phyloP scores from a whole-genome alignment of 2,797 vertebrate species.

The Acanthornis magna region DNA sequence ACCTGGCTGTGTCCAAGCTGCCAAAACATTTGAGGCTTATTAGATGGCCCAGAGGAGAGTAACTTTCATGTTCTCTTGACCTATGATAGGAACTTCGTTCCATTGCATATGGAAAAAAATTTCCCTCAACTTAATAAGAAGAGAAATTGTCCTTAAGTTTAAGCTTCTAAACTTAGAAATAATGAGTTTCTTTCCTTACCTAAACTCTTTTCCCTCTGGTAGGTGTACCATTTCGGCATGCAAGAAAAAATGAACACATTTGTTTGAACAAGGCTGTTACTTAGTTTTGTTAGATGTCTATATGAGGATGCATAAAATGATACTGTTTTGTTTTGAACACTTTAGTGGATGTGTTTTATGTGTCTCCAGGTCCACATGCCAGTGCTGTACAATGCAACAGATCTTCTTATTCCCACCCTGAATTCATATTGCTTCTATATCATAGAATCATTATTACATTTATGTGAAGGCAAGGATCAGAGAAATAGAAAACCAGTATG shows the following conservation, averaged over 20 bases:
- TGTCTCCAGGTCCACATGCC: not conserved
- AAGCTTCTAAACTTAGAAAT: not conserved
- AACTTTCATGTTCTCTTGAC: not conserved
- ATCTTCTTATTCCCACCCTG: not conserved
- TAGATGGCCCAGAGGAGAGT: not conserved
- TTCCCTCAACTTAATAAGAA: not conserved
- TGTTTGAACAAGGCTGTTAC: not conserved
- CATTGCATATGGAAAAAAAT: not conserved
- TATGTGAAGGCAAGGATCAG: not conserved
- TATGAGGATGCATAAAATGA: not conserved
- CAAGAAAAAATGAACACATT: not conserved
- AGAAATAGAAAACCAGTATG: not conserved
- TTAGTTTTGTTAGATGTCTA: not conserved
- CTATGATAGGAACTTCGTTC: not conserved
- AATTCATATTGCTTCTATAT: not conserved
- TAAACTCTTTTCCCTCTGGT: not conserved
- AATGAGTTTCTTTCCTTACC: not conserved
- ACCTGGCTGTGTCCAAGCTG: not conserved
- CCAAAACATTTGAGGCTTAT: not conserved
- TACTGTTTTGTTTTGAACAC: not conserved
- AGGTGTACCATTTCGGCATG: not conserved
- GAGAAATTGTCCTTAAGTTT: not conserved
- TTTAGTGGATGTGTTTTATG: not conserved
- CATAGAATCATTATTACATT: not conserved
- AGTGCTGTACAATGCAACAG: not conserved